phyloP scores from a whole-genome alignment of 2,888 invertebrate species.

The Drosophila melanosoma region DNA sequence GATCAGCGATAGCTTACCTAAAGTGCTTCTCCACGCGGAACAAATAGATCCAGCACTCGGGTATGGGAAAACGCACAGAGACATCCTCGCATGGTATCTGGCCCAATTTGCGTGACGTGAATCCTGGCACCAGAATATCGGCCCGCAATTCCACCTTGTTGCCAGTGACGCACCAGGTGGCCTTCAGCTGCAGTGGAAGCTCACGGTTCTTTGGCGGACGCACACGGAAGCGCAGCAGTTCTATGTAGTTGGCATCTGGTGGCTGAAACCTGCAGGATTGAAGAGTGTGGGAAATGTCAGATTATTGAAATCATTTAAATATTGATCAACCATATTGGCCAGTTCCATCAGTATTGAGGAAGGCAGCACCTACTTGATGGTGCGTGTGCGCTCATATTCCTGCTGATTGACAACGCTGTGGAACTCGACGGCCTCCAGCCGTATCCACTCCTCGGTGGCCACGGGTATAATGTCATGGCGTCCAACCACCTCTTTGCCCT shows the following conservation, averaged over 20 bases:
- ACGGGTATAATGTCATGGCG: slow-evolving; percentile 99
- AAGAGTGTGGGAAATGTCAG: neutral
- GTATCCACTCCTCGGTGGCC: slow-evolving; percentile 99
- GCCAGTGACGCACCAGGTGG: slow-evolving; percentile 94
- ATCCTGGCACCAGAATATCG: slow-evolving; percentile 98
- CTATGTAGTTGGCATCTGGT: slow-evolving; percentile 98
- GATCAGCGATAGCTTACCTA: slow-evolving; percentile 79
- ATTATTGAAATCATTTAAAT: neutral
- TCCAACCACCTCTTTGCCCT: slow-evolving; percentile 99
- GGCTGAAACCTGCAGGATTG: slow-evolving; percentile 91
- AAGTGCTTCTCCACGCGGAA: slow-evolving; percentile 99
- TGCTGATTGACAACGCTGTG: slow-evolving; percentile 96
- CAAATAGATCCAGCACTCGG: slow-evolving; percentile 99
- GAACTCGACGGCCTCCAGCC: slow-evolving; percentile 96
- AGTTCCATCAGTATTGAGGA: neutral
- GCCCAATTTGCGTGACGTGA: slow-evolving; percentile 96
- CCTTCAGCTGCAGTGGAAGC: slow-evolving; percentile 97
- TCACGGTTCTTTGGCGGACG: slow-evolving; percentile 98
- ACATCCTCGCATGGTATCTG: slow-evolving; percentile 99
- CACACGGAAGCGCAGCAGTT: slow-evolving; percentile 97
- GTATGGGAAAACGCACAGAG: slow-evolving; percentile 97
- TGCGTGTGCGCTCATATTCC: slow-evolving; percentile 93
- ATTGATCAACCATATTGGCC: neutral
- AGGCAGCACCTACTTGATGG: slow-evolving; percentile 89
- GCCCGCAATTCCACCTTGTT: slow-evolving; percentile 97